Base-by-base conservation (phyloP, 2,113 vertebrate genomes). In the Anoura caudifer region DNA sequence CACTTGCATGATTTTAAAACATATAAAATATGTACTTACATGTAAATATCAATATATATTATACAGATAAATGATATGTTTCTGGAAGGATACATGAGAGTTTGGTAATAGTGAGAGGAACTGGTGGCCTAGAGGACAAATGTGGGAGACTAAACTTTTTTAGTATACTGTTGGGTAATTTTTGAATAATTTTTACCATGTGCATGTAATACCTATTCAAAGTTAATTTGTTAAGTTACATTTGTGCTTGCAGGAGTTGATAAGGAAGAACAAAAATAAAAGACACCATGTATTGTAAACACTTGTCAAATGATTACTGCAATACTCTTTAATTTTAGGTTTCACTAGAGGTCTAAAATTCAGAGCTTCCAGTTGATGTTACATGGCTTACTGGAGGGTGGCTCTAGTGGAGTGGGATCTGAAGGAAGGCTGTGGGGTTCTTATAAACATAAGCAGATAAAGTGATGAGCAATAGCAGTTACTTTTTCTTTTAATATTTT, bases 261-360 rank as follows among this genome's bases (percentile, higher is more conserved):
- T 90, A 94, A 93, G 5, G 56, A 83, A 70, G 20, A 94, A 69
- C 70, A 88, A 82, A 92, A 94, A 73, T 61, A 75, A 89, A 84
- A 94, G 45, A 3, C 16, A 24, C 12, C 81, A 67, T 4, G 50
- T 95, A 75, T 92, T 67, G 7, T 80, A 86, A 96, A 75, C 43
- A 79, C 22, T 90, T 73, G 43, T 86, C 33, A 87, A 82, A 16
- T 72, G 41, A 79, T 94, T 82, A 88, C 38, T 95, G 41, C 45
- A 95, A 9, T 81, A 45, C 33, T 95, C 50, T 93, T 88, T 92
- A 83, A 38, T 79, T 77, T 95, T 95, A 65, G 76, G 16, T 92
- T 94, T 96, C 95, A 24, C 52, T 87, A 92, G 75, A 87, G 5
- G 22, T 92, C 45, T 79, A 52, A 77, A 45, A 77, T 91, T 91